These are phyloP conservation scores for Hippasteria phrygiana DNA, from an alignment of 53 echinoderm and acorn worm species.

Conservation along the genomic window DNA sequence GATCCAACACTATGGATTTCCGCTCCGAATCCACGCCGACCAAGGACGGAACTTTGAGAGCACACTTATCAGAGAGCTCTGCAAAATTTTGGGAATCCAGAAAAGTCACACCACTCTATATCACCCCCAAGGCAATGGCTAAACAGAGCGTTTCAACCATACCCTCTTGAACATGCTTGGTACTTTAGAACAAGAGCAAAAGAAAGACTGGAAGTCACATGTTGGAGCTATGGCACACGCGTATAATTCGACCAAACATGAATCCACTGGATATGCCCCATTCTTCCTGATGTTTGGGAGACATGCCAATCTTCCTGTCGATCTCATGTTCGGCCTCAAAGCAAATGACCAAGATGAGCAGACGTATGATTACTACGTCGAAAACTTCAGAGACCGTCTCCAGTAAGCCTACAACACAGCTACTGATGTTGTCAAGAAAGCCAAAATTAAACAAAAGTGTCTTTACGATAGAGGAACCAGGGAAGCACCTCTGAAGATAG, in stretches of 20 bases:
- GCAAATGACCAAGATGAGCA: neutral
- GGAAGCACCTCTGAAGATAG: slow-evolving; percentile 13
- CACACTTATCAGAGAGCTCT: neutral
- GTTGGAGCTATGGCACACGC: slow-evolving; percentile 1
- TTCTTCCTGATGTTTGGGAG: too few relatives aligned
- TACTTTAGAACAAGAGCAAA: neutral
- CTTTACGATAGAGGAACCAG: slow-evolving; percentile 45
- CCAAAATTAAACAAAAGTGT: slow-evolving; percentile 29
- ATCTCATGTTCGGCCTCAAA: too few relatives aligned
- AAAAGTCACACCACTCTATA: neutral
- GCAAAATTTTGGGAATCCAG: neutral
- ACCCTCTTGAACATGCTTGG: slow-evolving; percentile 1
- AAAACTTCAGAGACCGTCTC: neutral
- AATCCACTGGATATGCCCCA: slow-evolving; percentile 19
- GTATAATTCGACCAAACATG: slow-evolving; percentile 23
- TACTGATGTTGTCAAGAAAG: slow-evolving; percentile 6
- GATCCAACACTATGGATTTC: neutral
- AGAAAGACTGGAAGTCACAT: slow-evolving; percentile 28
- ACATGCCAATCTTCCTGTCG: slow-evolving; percentile 53
- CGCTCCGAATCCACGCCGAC: neutral
- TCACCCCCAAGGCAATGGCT: neutral
- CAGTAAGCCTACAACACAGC: slow-evolving; percentile 40
- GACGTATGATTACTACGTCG: slow-evolving; percentile 20
- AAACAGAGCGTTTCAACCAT: neutral
- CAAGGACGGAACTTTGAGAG: neutral